These are phyloP conservation scores for Heliconius congener DNA, from an alignment of 1,140 invertebrate genomes.

Conservation along the genomic window DNA sequence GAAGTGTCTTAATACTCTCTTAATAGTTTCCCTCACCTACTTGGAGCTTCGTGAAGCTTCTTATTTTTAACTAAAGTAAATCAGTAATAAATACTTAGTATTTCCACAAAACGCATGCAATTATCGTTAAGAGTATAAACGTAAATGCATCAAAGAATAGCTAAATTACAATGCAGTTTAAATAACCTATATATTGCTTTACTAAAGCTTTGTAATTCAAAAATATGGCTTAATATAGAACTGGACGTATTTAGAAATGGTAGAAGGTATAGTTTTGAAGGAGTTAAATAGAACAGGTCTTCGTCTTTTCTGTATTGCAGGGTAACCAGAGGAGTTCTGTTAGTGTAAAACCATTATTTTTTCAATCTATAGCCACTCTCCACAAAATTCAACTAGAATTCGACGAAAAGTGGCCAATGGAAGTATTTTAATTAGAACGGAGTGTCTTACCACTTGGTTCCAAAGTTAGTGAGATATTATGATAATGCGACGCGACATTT, in stretches of 20 bases:
- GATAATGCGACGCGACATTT: no score
- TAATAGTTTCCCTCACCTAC: not conserved
- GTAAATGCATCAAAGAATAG: slow-evolving; percentile 36
- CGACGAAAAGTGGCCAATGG: no score
- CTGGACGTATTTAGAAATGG: not conserved
- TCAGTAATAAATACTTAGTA: not conserved
- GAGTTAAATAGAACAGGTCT: not conserved
- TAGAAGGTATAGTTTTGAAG: not conserved
- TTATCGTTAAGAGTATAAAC: slow-evolving; percentile 9
- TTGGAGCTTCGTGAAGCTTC: no score
- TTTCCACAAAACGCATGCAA: not conserved
- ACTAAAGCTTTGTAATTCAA: slow-evolving; percentile 32
- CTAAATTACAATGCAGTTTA: slow-evolving; percentile 32
- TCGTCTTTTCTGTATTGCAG: not conserved
- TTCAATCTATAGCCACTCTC: no score
- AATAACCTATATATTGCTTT: slow-evolving; percentile 33
- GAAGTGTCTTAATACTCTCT: not conserved
- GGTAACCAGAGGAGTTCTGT: not conserved
- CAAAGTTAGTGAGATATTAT: no score
- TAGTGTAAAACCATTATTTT: no score
- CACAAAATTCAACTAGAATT: no score
- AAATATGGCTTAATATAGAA: slow-evolving; percentile 30
- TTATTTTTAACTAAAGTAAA: not conserved
- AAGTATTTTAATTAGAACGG: no score
- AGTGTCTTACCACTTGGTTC: no score